Evolutionary conservation across 2,888 invertebrate genomes (phyloP).

Genomic region (Drosophila cracens): DNA sequence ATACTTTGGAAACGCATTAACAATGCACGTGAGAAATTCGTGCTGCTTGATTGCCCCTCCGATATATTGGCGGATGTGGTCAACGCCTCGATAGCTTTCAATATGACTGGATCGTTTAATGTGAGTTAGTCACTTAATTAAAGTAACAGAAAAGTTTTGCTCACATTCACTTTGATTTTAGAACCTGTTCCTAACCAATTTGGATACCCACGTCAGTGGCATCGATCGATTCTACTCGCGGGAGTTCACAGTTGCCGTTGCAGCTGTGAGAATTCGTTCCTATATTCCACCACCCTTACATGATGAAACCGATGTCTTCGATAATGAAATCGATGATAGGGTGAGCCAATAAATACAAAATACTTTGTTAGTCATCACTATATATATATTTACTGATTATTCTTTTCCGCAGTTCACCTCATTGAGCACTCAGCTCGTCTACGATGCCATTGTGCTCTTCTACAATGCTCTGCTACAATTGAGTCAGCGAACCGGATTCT

Average conservation of each 20-base stretch:
- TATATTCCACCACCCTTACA: constrained; percentile 74
- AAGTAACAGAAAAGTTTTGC: accelerated
- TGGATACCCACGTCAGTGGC: constrained; percentile 83
- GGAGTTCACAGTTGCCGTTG: constrained; percentile 63
- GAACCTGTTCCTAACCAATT: constrained; percentile 85
- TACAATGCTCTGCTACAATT: constrained; percentile 90
- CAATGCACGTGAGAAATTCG: constrained; percentile 89
- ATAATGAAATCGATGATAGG: constrained; percentile 46
- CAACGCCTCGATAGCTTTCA: constrained; percentile 83
- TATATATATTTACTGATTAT: no score
- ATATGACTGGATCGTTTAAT: constrained; percentile 83
- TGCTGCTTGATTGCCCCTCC: constrained; percentile 91
- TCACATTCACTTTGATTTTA: constrained; percentile 2
- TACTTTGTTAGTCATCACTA: background rate
- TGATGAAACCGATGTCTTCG: constrained; percentile 76
- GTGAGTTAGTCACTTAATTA: constrained; percentile 53
- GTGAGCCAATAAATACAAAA: constrained; percentile 24
- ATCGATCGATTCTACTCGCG: constrained; percentile 71
- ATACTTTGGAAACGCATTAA: constrained; percentile 86
- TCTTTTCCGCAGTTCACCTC: constrained; percentile 50
- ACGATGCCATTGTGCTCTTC: constrained; percentile 96
- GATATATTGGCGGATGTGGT: constrained; percentile 89
- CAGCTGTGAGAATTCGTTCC: constrained; percentile 68
- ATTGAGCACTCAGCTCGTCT: constrained; percentile 88
- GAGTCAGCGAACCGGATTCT: constrained; percentile 51